Base-by-base conservation (phyloP, 2,888 invertebrate species). In the Cepaea hortensis region DNA sequence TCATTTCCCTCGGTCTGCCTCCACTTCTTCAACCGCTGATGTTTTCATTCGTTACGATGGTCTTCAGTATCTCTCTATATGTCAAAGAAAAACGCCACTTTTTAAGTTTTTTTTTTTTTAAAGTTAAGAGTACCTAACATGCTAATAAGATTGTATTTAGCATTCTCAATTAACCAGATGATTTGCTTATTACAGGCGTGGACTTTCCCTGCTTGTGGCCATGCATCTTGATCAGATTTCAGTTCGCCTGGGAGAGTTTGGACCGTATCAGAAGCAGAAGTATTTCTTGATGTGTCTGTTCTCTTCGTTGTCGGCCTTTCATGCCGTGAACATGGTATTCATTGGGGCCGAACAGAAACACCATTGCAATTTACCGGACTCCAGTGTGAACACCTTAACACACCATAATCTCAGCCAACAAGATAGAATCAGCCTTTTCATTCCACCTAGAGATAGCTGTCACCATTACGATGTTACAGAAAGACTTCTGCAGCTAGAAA, bases 311-410 rank as follows among this genome's bases (percentile, higher is more conserved):
- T 97, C 98, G 92, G 98, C 97, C 62, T 98, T 97, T 95, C 97
- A 97, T 94, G 98, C 98, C 6, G 98, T 98, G 95, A 98, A 97
- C 95, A 98, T 98, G 95, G 96, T 98, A 70, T 98, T 98, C 95
- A 97, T 98, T 97, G 96, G 97, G 6, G 97, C 97, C 91, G 96
- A 96, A 68, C 98, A 98, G 0, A 96, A 96, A 76, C 97, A 98
- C 95, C 98, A 98, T 97, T 98, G 98, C 79, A 79, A 84, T 13
- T 23, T 87, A 23, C 85, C 82, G 65, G 85, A 81, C 48, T 68
- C 87, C 18, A 88, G 89, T 70, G 35, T 87, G 48, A 73, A 83
- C 46, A 0, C 9, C 3, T 46, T 62, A 7, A 13, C 80, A 9
- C n/a, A 68, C 18, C 65, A 79, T 20, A 84, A 86, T 23, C 3